Conservation (phyloP, 2,797 vertebrate species). For the Coilia nasus region DNA sequence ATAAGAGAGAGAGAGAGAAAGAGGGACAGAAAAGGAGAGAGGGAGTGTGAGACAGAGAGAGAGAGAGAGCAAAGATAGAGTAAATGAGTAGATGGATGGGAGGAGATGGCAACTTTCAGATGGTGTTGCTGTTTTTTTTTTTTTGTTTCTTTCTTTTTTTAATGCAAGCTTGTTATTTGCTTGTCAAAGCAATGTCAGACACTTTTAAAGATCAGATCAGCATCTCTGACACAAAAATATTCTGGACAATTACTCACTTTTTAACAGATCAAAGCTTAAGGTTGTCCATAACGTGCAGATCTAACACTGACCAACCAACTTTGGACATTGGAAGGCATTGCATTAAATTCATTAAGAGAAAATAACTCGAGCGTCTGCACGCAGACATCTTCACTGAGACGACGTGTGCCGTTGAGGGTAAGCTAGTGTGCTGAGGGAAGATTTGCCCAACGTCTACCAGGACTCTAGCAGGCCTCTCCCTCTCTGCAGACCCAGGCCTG, state of each 20-base stretch:
- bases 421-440: background rate
- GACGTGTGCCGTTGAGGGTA: background rate
- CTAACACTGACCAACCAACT: background rate
- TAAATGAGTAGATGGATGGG: background rate
- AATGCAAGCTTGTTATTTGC: background rate
- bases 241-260: background rate
- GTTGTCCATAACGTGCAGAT: background rate
- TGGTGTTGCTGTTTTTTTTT: constrained; percentile 52
- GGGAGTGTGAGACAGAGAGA: constrained; percentile 55
- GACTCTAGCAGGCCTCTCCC: background rate
- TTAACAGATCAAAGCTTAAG: background rate
- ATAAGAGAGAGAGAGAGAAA: constrained; percentile 35
- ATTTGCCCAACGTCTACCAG: background rate
- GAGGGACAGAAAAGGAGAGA: background rate
- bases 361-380: background rate
- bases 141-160: background rate
- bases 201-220: background rate
- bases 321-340: background rate
- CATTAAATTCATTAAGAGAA: background rate
- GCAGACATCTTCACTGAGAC: background rate
- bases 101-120: constrained; percentile 14
- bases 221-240: background rate
- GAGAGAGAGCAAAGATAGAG: constrained; percentile 37
- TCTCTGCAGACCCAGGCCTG: constrained; percentile 57
- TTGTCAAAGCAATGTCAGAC: background rate